Base-by-base conservation (phyloP, 2,113 vertebrate genomes). In the Pterophyllum scalare region DNA sequence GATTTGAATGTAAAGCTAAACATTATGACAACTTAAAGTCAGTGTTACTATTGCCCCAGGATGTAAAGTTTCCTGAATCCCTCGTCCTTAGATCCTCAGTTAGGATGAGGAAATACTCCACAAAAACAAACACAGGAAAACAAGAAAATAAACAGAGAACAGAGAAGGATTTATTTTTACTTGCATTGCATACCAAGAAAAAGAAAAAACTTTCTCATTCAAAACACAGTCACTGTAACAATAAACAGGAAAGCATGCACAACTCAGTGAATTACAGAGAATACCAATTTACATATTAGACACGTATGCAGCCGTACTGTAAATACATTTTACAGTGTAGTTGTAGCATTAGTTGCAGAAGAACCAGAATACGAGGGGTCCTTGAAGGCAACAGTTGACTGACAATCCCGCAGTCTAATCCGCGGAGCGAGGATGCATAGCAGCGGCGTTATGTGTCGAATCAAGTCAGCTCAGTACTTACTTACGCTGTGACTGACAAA, bases 321-420 rank as follows among this genome's bases (percentile, higher is more conserved):
- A 31, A 72, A 72, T 20, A 6, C 24, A 31, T 20, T 20, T 52
- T 19, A 52, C 40, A 49, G 24, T 28, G 4, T 43, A 43, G 12
- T 14, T 49, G 15, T 17, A 49, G 46, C 5, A 52, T 6, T 52
- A 52, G 15, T 43, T 4, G 46, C 52, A 72, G 24, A 31, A 33
- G 46, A 0, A 14, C 15, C 2, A 22, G n/a, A 31, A 22, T 87
- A 43, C 90, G 54, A 81, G 57, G 8, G 1, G 22, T 52, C 74
- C 52, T 0, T 92, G 85, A 94, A 94, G 4, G 89, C 87, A 61
- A 3, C 85, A 46, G 1, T 49, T 84, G 90, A 94, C 75, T 91
- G 94, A 90, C 94, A 91, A 17, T 52, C 89, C 78, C 64, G 58
- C 91, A 87, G 90, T 60, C 93, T 93, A 94, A 94, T 94, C 92